Percentiles rank a stretch among this genome's conserved stretches.
phyloP scores from a whole-genome alignment of 37 sponge, comb jelly and placozoan species.

The Petrosia ficiformis region DNA sequence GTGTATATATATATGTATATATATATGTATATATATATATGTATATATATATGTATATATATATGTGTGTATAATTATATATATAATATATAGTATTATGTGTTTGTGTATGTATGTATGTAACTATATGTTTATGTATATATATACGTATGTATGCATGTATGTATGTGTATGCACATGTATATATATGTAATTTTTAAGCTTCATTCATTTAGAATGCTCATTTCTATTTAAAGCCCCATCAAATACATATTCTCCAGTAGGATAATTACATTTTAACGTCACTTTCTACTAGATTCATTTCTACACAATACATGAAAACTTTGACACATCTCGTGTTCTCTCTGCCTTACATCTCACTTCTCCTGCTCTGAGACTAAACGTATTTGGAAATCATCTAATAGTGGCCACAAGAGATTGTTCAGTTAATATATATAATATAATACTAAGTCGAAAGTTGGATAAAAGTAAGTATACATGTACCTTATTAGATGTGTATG shows the following conservation, averaged over 20 bases:
- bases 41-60: slow-evolving; percentile 4
- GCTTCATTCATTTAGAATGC: too few relatives aligned
- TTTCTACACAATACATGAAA: slow-evolving; percentile 74
- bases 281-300: slow-evolving; percentile 42
- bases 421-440: slow-evolving; percentile 37
- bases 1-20: too few relatives aligned
- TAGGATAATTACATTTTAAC: too few relatives aligned
- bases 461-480: not conserved
- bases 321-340: slow-evolving; percentile 70
- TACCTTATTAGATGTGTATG: too few relatives aligned
- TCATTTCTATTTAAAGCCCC: too few relatives aligned
- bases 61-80: too few relatives aligned
- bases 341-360: slow-evolving; percentile 30
- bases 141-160: too few relatives aligned
- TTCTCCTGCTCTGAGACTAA: slow-evolving; percentile 53
- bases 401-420: slow-evolving; percentile 53
- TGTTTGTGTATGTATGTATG: too few relatives aligned
- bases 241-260: too few relatives aligned
- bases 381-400: slow-evolving; percentile 56
- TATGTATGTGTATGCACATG: too few relatives aligned
- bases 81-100: too few relatives aligned
- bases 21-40: not conserved
- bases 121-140: too few relatives aligned
- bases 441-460: slow-evolving; percentile 6
- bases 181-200: slow-evolving; percentile 10